A percentile compares a stretch with the other conserved stretches of the same genome.
Conservation (phyloP, 2,888 invertebrate species). For the Drosophila putrida region DNA sequence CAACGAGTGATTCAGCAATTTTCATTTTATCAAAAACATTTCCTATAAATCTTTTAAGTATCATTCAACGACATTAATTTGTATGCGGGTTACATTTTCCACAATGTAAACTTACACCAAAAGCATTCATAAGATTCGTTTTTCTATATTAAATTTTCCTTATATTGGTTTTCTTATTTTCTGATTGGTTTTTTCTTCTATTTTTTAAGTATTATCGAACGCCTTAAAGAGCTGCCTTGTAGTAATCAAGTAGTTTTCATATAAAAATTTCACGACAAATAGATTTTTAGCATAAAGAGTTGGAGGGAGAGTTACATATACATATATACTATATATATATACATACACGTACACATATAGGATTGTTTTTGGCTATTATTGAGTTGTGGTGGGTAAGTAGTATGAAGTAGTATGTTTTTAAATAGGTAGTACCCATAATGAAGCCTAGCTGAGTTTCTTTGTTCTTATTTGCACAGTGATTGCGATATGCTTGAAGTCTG, state of each 20-base stretch:
- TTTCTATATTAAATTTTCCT: constrained; percentile 65
- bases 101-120: constrained; percentile 77
- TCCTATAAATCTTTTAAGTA: constrained; percentile 72
- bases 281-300: constrained; percentile 56
- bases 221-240: constrained; percentile 51
- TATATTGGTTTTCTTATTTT: constrained; percentile 24
- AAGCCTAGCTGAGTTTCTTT: constrained; percentile 52
- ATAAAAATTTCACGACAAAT: constrained; percentile 68
- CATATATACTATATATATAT: constrained; percentile 27
- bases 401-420: constrained; percentile 17
- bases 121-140: constrained; percentile 84
- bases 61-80: constrained; percentile 66
- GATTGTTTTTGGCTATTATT: constrained; percentile 44
- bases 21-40: constrained; percentile 70
- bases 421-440: constrained; percentile 21
- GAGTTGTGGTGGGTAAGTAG: constrained; percentile 58
- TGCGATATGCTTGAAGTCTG: constrained; percentile 74
- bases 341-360: neutral
- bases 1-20: constrained; percentile 85
- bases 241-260: constrained; percentile 29
- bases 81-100: constrained; percentile 50
- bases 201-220: constrained; percentile 24
- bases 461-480: constrained; percentile 59
- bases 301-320: constrained; percentile 54
- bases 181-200: constrained; percentile 10